Evolutionary conservation across 2,113 vertebrate species (phyloP), one percentile per base, ranked within the genome.

Genomic region (Apaloderma vittatum): DNA sequence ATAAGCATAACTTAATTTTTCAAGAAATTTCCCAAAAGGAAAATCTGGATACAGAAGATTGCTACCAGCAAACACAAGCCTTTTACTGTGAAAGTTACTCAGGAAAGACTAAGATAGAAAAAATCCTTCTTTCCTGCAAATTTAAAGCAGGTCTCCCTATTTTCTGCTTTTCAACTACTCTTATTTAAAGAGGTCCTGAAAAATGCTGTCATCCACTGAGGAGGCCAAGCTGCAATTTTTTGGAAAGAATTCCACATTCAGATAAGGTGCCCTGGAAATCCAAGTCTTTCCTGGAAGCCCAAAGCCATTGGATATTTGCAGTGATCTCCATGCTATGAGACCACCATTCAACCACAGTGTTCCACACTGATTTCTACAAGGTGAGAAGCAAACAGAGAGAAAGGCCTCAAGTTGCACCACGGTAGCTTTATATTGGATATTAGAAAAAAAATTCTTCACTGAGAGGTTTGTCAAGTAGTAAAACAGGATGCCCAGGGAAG

Each of bases 331-430:
- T 51, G 22, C 22, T 73, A 1, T 58, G 45, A 70, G 43, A 61
- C 5, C 27, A 76, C 14, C 12, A 17, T 46, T 55, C 40, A 67
- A n/a, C 20, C 32, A 29, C 12, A 55, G 4, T 27, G 36, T 65
- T 79, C 45, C 46, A 20, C 1, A 1, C 3, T 2, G 4, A 10
- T 43, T 74, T 85, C 52, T 27, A 67, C 26, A 62, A 93, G 29
- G 23, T 20, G 23, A 73, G 51, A 57, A 84, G 27, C 9, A 68
- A 73, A 71, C 18, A 67, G 22, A 63, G 24, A n/a, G 55, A 90
- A 30, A 0, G 8, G 34, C 12, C 15, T 59, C 34, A 43, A 5
- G 17, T 4, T 80, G 52, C 1, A 1, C 6, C 14, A 48, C 5
- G 8, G 6, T 1, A 52, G 3, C 2, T 45, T 54, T 15, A 49